Evolutionary conservation across 2,797 vertebrate species (phyloP).

Genomic region (Danio albolineatus): DNA sequence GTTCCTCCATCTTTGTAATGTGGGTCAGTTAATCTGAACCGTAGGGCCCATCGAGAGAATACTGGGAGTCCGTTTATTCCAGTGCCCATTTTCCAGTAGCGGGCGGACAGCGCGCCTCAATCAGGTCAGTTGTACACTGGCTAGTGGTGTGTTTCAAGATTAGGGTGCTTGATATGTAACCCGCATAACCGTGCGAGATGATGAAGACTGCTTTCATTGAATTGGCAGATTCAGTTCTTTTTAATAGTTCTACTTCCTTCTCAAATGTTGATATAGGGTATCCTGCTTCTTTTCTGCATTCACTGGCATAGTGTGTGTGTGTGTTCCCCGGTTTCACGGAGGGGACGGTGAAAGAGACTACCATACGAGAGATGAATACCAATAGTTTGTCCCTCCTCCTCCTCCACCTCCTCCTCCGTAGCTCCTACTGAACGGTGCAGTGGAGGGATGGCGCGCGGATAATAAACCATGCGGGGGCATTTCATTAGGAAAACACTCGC

Average conservation of each 20-base stretch:
- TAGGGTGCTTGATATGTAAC: background rate
- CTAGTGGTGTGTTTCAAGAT: conserved; percentile 8
- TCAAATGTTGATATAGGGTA: background rate
- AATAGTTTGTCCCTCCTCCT: conserved; percentile 62
- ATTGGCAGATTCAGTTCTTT: background rate
- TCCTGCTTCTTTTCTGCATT: conserved; percentile 65
- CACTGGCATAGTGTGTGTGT: conserved; percentile 47
- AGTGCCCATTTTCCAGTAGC: conserved; percentile 39
- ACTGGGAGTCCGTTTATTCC: conserved; percentile 32
- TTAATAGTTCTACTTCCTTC: background rate
- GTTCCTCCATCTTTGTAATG: conserved; percentile 2
- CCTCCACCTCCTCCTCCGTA: conserved; percentile 48
- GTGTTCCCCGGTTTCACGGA: conserved; percentile 63
- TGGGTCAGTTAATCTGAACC: conserved; percentile 40
- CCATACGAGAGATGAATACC: conserved; percentile 66
- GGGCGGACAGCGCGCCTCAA: conserved; percentile 27
- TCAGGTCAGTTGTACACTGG: conserved; percentile 18
- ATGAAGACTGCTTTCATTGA: background rate
- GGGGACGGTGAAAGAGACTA: conserved; percentile 64
- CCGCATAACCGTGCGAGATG: background rate
- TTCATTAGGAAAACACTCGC: conserved; percentile 44
- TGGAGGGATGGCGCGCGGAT: conserved; percentile 54
- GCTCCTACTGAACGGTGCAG: conserved; percentile 57
- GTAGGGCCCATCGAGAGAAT: conserved; percentile 5
- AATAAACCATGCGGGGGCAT: conserved; percentile 59